Evolutionary conservation across 1,140 invertebrate genomes (phyloP).

Genomic region (Tetramorium alpestre): DNA sequence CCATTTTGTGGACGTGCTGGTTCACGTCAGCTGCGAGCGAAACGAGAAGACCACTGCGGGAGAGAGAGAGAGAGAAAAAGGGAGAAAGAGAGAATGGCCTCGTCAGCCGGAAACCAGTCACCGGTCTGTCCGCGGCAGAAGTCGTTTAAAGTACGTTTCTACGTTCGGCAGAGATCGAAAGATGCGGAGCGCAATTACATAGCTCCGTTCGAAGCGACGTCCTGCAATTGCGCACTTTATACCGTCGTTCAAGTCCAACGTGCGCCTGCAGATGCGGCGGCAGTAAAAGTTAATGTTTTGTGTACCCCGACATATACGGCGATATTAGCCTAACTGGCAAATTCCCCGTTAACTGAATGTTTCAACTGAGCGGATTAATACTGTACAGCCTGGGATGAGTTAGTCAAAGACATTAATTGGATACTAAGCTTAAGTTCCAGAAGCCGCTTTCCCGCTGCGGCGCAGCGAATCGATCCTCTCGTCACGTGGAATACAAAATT

Average conservation of each 20-base stretch:
- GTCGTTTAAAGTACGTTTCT: slow-evolving; percentile 61
- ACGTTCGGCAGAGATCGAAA: slow-evolving; percentile 48
- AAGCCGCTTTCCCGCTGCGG: neutral
- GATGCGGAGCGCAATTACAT: slow-evolving; percentile 29
- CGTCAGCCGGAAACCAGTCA: slow-evolving; percentile 71
- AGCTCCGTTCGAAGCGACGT: slow-evolving; percentile 10
- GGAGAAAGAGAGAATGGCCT: slow-evolving; percentile 45
- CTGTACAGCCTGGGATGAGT: neutral
- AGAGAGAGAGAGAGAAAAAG: slow-evolving; percentile 40
- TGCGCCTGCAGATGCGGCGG: neutral
- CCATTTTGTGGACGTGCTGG: slow-evolving; percentile 29
- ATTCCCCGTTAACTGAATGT: neutral
- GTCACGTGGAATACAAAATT: neutral
- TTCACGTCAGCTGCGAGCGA: slow-evolving; percentile 3
- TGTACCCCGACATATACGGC: neutral
- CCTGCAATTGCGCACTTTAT: slow-evolving; percentile 19
- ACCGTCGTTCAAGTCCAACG: neutral
- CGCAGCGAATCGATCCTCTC: too few species aligned
- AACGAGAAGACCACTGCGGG: neutral
- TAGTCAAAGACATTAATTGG: neutral
- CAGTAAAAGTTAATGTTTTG: slow-evolving; percentile 29
- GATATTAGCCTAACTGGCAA: neutral
- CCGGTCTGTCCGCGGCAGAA: slow-evolving; percentile 65
- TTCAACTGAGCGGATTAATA: neutral
- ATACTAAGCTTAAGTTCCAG: neutral